Conservation (phyloP, 37 sponge, comb jelly and placozoan species). For the Beroe forskalii region DNA sequence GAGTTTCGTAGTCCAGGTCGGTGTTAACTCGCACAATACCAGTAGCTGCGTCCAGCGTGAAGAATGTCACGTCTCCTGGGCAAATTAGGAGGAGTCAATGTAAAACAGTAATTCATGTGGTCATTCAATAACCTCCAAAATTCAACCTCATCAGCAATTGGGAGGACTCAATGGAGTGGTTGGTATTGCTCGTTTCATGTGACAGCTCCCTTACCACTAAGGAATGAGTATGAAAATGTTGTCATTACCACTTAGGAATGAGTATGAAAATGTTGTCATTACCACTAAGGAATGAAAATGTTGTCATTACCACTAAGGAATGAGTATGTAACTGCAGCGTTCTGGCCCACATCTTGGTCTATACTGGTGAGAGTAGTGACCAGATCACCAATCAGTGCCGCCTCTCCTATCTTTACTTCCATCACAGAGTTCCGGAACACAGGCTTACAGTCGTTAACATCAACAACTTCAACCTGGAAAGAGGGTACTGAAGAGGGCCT, state of each 20-base stretch:
- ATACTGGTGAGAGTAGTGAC: constrained; percentile 29
- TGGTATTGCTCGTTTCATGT: no score
- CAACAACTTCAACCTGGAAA: constrained; percentile 13
- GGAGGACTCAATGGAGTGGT: no score
- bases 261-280: no score
- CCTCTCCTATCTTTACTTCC: constrained; percentile 17
- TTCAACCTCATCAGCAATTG: no score
- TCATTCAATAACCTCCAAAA: no score
- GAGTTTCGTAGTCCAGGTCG: constrained; percentile 33
- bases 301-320: constrained; percentile 44
- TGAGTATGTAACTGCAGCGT: constrained; percentile 15
- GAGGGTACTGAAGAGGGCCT: no score
- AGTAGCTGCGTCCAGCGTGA: background rate
- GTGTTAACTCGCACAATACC: constrained; percentile 45
- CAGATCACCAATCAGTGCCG: background rate
- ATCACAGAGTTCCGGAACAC: constrained; percentile 37
- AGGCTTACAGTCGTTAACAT: constrained; percentile 55
- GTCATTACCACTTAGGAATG: no score
- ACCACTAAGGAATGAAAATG: no score
- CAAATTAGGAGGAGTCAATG: no score
- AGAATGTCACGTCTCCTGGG: background rate
- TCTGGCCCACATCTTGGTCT: constrained; percentile 9
- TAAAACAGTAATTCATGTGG: no score
- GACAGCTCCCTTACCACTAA: no score
- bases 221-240: no score